Evolutionary conservation across 2,113 vertebrate genomes (phyloP), one percentile per base, ranked within the genome.

Genomic region (Vicugna pacos): DNA sequence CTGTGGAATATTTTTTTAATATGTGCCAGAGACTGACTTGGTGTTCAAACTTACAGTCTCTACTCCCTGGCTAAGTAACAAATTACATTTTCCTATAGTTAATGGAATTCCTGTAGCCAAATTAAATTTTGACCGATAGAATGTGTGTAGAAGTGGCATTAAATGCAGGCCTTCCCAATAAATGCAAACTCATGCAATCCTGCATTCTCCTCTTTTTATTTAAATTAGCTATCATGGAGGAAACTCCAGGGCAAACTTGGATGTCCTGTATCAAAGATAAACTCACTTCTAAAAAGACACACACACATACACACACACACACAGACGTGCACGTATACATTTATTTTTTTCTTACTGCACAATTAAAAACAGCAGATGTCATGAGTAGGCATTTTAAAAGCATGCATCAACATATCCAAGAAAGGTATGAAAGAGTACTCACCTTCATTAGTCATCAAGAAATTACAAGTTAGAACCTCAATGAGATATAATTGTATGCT

Each of bases 81-180:
- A 46, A 50, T 77, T 77, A 52, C 2, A n/a, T 69, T 85, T 93
- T 95, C 5, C 17, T 50, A 20, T 42, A 83, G 28, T 32, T 94
- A 96, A 95, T 22, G 30, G 67, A 32, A 38, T 11, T 72, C 30
- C 38, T 88, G 8, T 32, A 93, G 22, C 14, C 58, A 93, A 94
- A 95, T 86, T 86, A 94, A 94, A 69, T 56, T 90, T 89, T 95
- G 50, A 72, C 24, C 42, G 86, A 42, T 6, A 76, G 35, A 86
- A 70, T 60, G 4, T 70, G 8, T 26, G n/a, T 22, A 85, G n/a
- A 76, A 76, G 20, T 89, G 8, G 82, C 10, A 82, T 83, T 12
- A 75, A 77, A 83, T 80, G 88, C 32, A 93, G 16, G 22, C 2
- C 24, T 72, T 89, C 17, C 15, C 13, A 16, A 38, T 84, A 52